Conservation (phyloP, 64 coral and sea anemone species). For the Dendronephthya gigantea region DNA sequence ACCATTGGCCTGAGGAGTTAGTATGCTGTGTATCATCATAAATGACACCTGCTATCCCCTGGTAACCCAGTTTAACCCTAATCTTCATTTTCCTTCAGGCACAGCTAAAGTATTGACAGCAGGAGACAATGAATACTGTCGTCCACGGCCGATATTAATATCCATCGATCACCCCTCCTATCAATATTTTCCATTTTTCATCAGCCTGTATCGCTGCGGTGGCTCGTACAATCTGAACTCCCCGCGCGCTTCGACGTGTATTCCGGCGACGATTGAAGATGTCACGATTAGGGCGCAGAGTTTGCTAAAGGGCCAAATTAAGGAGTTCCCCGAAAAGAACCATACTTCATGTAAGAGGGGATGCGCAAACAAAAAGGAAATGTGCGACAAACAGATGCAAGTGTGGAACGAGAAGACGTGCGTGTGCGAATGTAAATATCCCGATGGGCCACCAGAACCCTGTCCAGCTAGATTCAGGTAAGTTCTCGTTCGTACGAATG, state of each 20-base stretch:
- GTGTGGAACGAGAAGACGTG: slow-evolving; percentile 39
- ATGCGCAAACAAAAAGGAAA: slow-evolving; percentile 42
- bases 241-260: slow-evolving; percentile 42
- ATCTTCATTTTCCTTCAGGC: background rate
- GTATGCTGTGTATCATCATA: too few species aligned
- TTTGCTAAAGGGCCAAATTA: background rate
- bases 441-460: background rate
- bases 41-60: too few species aligned
- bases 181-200: slow-evolving; percentile 54
- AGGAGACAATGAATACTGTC: background rate
- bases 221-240: slow-evolving; percentile 38
- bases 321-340: slow-evolving; percentile 23
- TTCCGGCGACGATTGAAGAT: slow-evolving; percentile 27
- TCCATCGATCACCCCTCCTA: slow-evolving; percentile 52
- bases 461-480: slow-evolving; percentile 30
- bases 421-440: slow-evolving; percentile 51
- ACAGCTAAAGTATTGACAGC: background rate
- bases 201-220: slow-evolving; percentile 58
- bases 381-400: slow-evolving; percentile 37
- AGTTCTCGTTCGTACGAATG: background rate
- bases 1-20: too few species aligned
- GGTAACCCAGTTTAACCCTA: too few species aligned
- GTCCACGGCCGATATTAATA: slow-evolving; percentile 41
- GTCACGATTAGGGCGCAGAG: background rate
- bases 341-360: slow-evolving; percentile 62